Evolutionary conservation across 2,888 invertebrate species (phyloP).

Genomic region (Liopterus haemorrhoidalis): DNA sequence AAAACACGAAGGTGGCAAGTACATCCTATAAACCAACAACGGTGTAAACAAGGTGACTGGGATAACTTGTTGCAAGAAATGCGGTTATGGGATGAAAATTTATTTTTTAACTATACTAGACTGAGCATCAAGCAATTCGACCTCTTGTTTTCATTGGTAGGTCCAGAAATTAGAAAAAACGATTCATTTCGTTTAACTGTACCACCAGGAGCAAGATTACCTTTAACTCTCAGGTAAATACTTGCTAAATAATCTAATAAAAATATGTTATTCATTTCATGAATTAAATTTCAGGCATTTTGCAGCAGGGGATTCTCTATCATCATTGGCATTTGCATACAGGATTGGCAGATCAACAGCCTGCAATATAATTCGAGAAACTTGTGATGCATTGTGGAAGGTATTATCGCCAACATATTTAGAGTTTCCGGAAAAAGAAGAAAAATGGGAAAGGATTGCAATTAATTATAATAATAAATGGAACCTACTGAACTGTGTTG

Average conservation of each 20-base stretch:
- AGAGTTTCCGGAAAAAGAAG: slow-evolving; percentile 9
- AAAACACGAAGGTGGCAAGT: slow-evolving; percentile 1
- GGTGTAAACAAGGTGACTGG: slow-evolving; percentile 2
- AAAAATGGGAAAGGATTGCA: slow-evolving; percentile 21
- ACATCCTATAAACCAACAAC: not conserved
- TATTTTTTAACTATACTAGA: slow-evolving; percentile 1
- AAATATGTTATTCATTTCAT: not conserved
- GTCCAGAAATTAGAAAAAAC: not conserved
- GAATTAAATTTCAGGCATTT: slow-evolving; percentile 10
- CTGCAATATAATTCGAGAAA: slow-evolving; percentile 22
- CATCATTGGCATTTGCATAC: slow-evolving; percentile 20
- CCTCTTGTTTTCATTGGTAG: not conserved
- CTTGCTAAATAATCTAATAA: not conserved
- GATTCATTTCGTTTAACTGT: not conserved
- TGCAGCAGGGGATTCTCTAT: slow-evolving; percentile 12
- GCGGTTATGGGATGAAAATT: not conserved
- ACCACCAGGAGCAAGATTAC: not conserved
- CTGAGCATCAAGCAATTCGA: not conserved
- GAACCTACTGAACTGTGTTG: slow-evolving; percentile 26
- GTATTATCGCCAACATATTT: slow-evolving; percentile 12
- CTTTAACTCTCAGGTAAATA: slow-evolving; percentile 6
- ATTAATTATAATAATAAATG: slow-evolving; percentile 15
- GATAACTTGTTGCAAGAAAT: slow-evolving; percentile 1
- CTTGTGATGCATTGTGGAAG: slow-evolving; percentile 14
- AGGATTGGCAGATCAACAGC: slow-evolving; percentile 21